Conservation (phyloP, 2,888 invertebrate genomes). For the Augochlorella aurata region DNA sequence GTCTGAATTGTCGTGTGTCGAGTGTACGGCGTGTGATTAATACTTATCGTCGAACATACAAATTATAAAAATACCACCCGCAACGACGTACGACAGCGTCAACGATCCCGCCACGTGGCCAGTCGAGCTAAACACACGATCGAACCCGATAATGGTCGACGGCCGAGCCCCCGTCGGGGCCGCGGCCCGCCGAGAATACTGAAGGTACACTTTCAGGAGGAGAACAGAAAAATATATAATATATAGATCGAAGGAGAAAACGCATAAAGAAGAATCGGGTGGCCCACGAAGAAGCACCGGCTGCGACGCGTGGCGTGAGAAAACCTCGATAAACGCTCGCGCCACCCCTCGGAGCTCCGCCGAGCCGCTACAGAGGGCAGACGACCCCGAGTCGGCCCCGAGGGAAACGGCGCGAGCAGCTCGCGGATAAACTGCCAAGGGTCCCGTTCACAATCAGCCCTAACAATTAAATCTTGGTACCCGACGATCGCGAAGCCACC, state of each 20-base stretch:
- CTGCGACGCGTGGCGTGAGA: constrained; percentile 50
- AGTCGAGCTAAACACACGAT: constrained; percentile 24
- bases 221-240: neutral
- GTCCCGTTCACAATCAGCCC: constrained; percentile 73
- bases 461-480: constrained; percentile 54
- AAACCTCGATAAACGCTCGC: constrained; percentile 40
- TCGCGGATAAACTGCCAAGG: constrained; percentile 71
- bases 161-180: neutral
- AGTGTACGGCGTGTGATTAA: constrained; percentile 54
- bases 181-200: constrained; percentile 53
- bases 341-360: constrained; percentile 16
- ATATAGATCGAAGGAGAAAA: constrained; percentile 3
- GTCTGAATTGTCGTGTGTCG: neutral
- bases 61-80: constrained; percentile 72
- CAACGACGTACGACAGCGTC: constrained; percentile 62
- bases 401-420: constrained; percentile 55
- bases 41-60: constrained; percentile 68
- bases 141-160: constrained; percentile 36
- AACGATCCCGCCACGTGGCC: constrained; percentile 49
- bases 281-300: constrained; percentile 29
- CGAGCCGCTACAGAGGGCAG: neutral
- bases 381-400: constrained; percentile 22
- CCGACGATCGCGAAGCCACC: constrained; percentile 31
- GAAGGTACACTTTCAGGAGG: constrained; percentile 42
- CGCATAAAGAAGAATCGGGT: constrained; percentile 29